These are phyloP conservation scores for Brachionus paranguensis DNA, from an alignment of 1,140 invertebrate genomes.

Conservation along the genomic window DNA sequence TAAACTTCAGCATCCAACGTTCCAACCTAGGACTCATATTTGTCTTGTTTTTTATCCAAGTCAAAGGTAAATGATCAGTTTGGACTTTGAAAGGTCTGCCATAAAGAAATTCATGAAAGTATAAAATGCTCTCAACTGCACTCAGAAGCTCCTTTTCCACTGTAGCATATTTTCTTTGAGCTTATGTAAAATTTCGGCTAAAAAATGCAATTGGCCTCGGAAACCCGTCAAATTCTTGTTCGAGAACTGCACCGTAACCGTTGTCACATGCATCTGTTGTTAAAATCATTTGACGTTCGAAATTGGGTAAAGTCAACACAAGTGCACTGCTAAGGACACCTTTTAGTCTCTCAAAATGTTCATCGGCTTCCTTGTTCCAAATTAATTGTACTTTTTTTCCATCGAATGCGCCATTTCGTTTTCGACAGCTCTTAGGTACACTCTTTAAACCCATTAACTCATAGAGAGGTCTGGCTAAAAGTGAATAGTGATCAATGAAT, in stretches of 20 bases:
- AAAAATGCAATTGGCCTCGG: neutral
- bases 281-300: neutral
- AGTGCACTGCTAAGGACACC: neutral
- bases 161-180: neutral
- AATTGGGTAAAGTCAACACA: neutral
- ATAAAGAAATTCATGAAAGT: too few species aligned
- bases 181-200: neutral
- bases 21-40: neutral
- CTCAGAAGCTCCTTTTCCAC: neutral
- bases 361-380: neutral
- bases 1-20: neutral
- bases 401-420: neutral
- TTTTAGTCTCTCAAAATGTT: neutral
- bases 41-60: too few species aligned
- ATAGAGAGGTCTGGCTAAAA: neutral
- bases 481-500: neutral
- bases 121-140: neutral
- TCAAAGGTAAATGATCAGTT: too few species aligned
- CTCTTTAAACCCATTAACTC: neutral
- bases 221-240: neutral
- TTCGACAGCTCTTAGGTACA: neutral
- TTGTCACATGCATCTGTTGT: too few species aligned
- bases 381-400: neutral
- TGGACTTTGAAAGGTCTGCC: too few species aligned
- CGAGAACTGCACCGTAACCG: neutral